Percentiles rank a stretch among this genome's conserved stretches.
Evolutionary conservation across 2,888 invertebrate species (phyloP).

Genomic region (Vesta saturnalis): DNA sequence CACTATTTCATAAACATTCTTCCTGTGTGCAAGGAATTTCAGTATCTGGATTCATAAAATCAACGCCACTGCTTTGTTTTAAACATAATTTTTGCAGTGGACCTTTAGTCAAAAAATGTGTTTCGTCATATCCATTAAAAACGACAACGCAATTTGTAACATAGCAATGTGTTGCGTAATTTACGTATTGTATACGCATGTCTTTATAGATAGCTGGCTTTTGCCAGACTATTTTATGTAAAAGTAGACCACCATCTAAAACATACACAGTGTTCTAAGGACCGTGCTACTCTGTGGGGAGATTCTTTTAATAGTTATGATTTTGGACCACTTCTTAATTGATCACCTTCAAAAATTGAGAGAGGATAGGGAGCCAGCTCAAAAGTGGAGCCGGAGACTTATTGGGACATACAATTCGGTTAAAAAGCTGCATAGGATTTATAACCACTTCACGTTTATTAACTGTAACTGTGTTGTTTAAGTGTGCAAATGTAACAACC

Average conservation of each 20-base stretch:
- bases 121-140: conserved; percentile 3
- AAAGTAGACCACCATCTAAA: neutral
- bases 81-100: neutral
- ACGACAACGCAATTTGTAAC: neutral
- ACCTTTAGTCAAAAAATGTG: conserved; percentile 10
- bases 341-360: no score
- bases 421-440: no score
- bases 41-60: conserved; percentile 2
- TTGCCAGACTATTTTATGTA: neutral
- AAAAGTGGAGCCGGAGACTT: no score
- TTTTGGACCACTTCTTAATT: no score
- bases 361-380: no score
- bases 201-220: neutral
- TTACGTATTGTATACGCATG: neutral
- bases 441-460: neutral
- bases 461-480: neutral
- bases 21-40: conserved; percentile 10
- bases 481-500: no score
- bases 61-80: neutral
- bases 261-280: neutral
- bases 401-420: no score
- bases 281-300: no score
- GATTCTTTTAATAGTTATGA: no score
- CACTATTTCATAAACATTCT: conserved; percentile 6
- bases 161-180: neutral